phyloP scores from a whole-genome alignment of 2,797 vertebrate genomes.

The Poeciliopsis infans region DNA sequence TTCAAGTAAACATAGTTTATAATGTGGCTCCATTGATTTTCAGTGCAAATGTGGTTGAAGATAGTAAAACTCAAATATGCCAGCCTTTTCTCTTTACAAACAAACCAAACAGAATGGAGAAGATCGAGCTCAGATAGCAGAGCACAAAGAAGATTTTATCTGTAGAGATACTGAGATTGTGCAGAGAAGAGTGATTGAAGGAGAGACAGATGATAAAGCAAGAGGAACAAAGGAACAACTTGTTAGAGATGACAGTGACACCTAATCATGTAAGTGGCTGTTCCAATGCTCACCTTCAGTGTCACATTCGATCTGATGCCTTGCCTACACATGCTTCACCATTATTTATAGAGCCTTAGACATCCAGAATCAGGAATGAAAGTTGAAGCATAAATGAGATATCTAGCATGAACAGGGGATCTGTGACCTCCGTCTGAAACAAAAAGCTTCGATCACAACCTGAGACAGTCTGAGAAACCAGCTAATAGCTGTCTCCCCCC shows the following conservation, averaged over 20 bases:
- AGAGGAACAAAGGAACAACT: constrained; percentile 23
- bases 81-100: neutral
- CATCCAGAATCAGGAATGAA: constrained; percentile 25
- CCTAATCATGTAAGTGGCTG: constrained; percentile 36
- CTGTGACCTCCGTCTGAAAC: constrained; percentile 23
- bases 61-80: neutral
- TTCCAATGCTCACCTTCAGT: constrained; percentile 22
- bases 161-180: constrained; percentile 12
- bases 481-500: constrained; percentile 29
- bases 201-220: constrained; percentile 15
- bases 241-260: constrained; percentile 30
- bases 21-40: neutral
- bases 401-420: constrained; percentile 30
- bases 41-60: neutral
- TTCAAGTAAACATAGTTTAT: neutral
- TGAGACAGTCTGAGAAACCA: constrained; percentile 22
- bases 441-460: constrained; percentile 36
- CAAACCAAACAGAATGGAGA: neutral
- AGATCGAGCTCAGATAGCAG: constrained; percentile 11
- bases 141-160: constrained; percentile 10
- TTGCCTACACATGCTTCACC: constrained; percentile 11
- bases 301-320: constrained; percentile 29
- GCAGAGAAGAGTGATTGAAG: constrained; percentile 14
- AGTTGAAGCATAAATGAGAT: constrained; percentile 17
- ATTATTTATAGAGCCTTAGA: constrained; percentile 34